These are phyloP conservation scores for Talpa occidentalis DNA, from an alignment of 2,113 vertebrate species.

Conservation along the genomic window DNA sequence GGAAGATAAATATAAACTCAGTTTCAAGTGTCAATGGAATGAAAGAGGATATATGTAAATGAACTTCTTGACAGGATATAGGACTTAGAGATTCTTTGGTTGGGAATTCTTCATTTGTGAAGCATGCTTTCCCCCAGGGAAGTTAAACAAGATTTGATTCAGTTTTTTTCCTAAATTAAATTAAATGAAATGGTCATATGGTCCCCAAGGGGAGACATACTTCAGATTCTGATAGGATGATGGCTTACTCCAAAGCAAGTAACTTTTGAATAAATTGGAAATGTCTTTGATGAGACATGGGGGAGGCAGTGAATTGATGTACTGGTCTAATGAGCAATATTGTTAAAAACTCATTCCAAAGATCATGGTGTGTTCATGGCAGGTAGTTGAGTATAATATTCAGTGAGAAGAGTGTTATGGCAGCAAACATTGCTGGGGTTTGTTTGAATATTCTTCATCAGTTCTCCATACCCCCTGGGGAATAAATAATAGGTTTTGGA, in stretches of 20 bases:
- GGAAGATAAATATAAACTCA: conserved; percentile 22
- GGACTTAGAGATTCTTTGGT: conserved; percentile 44
- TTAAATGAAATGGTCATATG: conserved; percentile 74
- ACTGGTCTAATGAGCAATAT: conserved; percentile 68
- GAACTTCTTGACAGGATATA: conserved; percentile 60
- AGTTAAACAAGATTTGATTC: conserved; percentile 73
- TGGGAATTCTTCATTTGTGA: conserved; percentile 77
- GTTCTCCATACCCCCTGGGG: not conserved
- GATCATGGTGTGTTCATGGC: not conserved
- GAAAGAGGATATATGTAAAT: conserved; percentile 75
- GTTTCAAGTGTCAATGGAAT: conserved; percentile 22
- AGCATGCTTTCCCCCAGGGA: conserved; percentile 55
- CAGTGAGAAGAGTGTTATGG: not conserved
- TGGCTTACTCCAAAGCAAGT: conserved; percentile 78
- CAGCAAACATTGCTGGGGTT: not conserved
- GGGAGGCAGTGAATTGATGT: conserved; percentile 67
- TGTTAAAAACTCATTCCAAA: conserved; percentile 43
- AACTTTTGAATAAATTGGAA: conserved; percentile 79
- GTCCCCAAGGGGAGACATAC: conserved; percentile 39
- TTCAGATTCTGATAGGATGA: conserved; percentile 70
- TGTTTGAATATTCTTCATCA: conserved; percentile 27
- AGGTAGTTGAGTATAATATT: conserved; percentile 39
- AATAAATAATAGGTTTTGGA: not conserved
- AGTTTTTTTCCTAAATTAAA: conserved; percentile 79
- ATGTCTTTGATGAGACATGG: conserved; percentile 2